These are phyloP conservation scores for Drosophila mauritiana DNA, from an alignment of 1,140 invertebrate genomes.

Conservation along the genomic window DNA sequence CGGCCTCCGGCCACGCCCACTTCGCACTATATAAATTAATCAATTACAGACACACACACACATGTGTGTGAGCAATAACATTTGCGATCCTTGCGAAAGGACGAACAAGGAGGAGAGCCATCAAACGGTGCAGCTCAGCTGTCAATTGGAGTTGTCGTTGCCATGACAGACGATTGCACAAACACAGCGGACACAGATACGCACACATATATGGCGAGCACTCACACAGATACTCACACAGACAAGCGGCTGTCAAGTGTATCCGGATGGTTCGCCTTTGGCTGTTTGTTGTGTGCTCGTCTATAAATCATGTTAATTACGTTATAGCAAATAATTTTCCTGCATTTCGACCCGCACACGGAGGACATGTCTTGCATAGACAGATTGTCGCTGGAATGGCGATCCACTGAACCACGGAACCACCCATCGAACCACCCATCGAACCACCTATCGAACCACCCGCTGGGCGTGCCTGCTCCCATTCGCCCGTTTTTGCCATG, in stretches of 20 bases:
- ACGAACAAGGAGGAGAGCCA: conserved; percentile 35
- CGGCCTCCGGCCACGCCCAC: conserved; percentile 22
- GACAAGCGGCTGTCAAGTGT: conserved; percentile 8
- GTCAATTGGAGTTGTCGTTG: conserved; percentile 73
- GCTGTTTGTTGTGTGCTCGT: conserved; percentile 78
- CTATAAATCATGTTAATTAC: conserved; percentile 83
- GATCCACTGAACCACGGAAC: not conserved
- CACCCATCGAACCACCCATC: not conserved
- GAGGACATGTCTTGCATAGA: conserved; percentile 39
- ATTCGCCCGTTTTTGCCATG: conserved; percentile 40
- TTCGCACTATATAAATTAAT: conserved; percentile 74
- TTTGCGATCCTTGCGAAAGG: conserved; percentile 47
- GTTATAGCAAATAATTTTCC: conserved; percentile 82
- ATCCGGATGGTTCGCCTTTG: conserved; percentile 52
- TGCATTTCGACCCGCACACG: conserved; percentile 49
- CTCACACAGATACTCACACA: conserved; percentile 10
- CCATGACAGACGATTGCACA: conserved; percentile 73
- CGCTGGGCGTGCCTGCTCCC: not conserved
- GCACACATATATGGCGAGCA: conserved; percentile 7
- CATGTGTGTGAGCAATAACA: conserved; percentile 30
- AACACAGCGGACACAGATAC: conserved; percentile 39
- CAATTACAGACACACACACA: conserved; percentile 60
- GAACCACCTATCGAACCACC: not conserved
- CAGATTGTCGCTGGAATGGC: conserved; percentile 34
- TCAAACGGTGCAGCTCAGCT: conserved; percentile 68